A percentile compares a stretch with the other conserved stretches of the same genome.
Conservation (phyloP, 2,888 invertebrate genomes). For the Acanthococcus lagerstroemiae region DNA sequence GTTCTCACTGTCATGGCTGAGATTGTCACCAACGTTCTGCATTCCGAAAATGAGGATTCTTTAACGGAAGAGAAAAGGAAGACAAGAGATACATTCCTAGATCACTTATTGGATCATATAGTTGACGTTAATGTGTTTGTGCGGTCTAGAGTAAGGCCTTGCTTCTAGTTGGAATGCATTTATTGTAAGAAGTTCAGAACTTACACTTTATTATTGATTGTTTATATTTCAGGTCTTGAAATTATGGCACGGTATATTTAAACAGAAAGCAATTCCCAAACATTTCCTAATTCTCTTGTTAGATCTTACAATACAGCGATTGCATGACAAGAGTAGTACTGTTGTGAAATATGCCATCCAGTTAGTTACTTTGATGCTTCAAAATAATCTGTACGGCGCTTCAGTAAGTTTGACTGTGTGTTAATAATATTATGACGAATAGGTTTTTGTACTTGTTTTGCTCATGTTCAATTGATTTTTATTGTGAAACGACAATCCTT, state of each 20-base stretch:
- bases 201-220: background rate
- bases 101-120: constrained; percentile 69
- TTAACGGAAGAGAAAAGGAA: constrained; percentile 56
- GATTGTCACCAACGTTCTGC: constrained; percentile 56
- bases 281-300: constrained; percentile 57
- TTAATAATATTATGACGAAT: too few species aligned
- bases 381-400: constrained; percentile 76
- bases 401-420: constrained; percentile 53
- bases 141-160: constrained; percentile 56
- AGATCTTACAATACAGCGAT: constrained; percentile 55
- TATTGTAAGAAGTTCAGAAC: background rate
- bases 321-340: constrained; percentile 70
- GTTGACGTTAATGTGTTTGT: constrained; percentile 77
- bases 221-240: constrained; percentile 51
- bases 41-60: constrained; percentile 48
- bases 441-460: too few species aligned
- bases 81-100: constrained; percentile 67
- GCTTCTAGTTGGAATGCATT: background rate
- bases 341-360: constrained; percentile 78
- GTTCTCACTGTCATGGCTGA: constrained; percentile 74
- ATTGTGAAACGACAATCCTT: too few species aligned
- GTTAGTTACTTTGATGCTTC: constrained; percentile 59
- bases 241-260: constrained; percentile 68
- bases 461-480: too few species aligned
- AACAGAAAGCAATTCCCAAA: constrained; percentile 68